A percentile compares a stretch with the other conserved stretches of the same genome.
Conservation (phyloP, 2,797 vertebrate species). For the Gouania willdenowi region DNA sequence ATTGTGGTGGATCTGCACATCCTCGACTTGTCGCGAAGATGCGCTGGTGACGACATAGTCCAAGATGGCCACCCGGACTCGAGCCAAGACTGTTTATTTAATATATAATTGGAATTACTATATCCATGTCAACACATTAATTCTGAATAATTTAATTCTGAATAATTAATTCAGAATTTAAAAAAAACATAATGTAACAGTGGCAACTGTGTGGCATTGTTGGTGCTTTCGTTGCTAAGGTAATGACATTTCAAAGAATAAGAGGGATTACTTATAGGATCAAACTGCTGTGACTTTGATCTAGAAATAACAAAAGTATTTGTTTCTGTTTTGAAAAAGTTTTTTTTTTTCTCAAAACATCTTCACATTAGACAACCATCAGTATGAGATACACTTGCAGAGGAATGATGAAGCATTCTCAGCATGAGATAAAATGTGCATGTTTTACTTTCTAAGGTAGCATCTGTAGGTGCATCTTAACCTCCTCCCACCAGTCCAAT, state of each 20-base stretch:
- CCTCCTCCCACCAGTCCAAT: no score
- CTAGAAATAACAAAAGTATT: neutral
- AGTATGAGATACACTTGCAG: slow-evolving; percentile 45
- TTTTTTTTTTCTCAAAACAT: neutral
- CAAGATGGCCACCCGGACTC: no score
- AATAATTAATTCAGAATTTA: no score
- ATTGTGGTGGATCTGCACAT: no score
- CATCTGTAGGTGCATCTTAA: slow-evolving; percentile 14
- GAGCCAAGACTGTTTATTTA: no score
- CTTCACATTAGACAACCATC: neutral
- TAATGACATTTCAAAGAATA: neutral
- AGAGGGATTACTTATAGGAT: slow-evolving; percentile 13
- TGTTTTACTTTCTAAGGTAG: slow-evolving; percentile 27
- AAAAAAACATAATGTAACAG: no score
- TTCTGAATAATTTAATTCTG: no score
- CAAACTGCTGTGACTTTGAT: neutral
- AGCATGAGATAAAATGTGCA: slow-evolving; percentile 51
- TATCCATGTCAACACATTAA: no score
- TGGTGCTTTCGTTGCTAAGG: neutral
- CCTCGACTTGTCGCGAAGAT: no score
- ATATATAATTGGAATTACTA: no score
- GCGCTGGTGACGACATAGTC: no score
- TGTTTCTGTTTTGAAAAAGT: neutral
- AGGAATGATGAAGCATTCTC: slow-evolving; percentile 48
- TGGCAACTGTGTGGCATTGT: no score